Evolutionary conservation across 2,888 invertebrate genomes (phyloP).

Genomic region (Xanthostigma xanthostigma): DNA sequence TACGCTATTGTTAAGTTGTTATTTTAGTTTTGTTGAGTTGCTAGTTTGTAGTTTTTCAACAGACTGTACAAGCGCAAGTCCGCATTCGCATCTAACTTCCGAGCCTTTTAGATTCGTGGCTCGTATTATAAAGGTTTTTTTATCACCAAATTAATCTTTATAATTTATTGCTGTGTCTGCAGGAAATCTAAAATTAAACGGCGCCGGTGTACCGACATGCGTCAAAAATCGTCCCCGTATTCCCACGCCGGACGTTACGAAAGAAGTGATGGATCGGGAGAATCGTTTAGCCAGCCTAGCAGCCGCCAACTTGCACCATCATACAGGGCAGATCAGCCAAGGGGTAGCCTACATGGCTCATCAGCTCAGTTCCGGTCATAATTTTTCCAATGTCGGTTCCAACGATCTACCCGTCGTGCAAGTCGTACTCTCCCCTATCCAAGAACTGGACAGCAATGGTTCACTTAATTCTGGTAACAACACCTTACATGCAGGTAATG

Average conservation of each 20-base stretch:
- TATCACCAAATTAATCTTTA: too few relatives aligned
- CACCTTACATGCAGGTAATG: conserved; percentile 43
- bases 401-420: conserved; percentile 60
- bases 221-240: conserved; percentile 72
- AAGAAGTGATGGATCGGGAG: conserved; percentile 61
- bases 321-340: conserved; percentile 23
- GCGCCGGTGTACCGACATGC: conserved; percentile 46
- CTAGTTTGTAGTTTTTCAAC: too few relatives aligned
- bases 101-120: too few relatives aligned
- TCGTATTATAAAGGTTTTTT: too few relatives aligned
- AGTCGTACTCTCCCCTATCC: conserved; percentile 69
- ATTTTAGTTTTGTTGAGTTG: too few relatives aligned
- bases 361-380: conserved; percentile 28
- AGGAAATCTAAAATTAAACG: conserved; percentile 57
- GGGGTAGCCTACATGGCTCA: conserved; percentile 58
- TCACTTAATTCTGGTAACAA: conserved; percentile 43
- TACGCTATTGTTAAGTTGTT: too few relatives aligned
- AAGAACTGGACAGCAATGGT: conserved; percentile 59
- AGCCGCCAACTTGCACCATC: conserved; percentile 25
- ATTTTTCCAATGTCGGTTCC: not conserved
- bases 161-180: conserved; percentile 8
- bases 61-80: too few relatives aligned
- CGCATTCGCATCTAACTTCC: too few relatives aligned
- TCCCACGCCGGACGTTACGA: conserved; percentile 76
- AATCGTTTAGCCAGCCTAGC: conserved; percentile 42